Conservation (phyloP, 2,113 vertebrate genomes). For the Astur gentilis region DNA sequence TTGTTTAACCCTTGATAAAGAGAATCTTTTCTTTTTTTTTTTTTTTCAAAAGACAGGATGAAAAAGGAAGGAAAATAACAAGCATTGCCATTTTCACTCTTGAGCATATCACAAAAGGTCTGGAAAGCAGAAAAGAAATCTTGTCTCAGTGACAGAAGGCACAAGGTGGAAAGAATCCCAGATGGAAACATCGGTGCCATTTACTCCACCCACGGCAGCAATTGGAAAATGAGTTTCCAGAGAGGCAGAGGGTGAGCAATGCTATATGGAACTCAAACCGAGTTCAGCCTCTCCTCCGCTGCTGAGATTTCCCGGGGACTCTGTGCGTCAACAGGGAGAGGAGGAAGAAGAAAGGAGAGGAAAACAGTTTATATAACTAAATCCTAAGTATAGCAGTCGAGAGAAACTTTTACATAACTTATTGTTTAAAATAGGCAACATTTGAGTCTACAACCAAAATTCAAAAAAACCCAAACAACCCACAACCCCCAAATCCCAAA, state of each 20-base stretch:
- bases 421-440: background rate
- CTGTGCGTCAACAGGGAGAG: background rate
- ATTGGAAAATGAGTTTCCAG: slow-evolving; percentile 7
- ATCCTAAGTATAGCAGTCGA: slow-evolving; percentile 2
- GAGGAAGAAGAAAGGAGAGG: slow-evolving; percentile 14
- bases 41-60: background rate
- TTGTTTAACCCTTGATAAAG: background rate
- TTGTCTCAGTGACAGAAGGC: slow-evolving; percentile 16
- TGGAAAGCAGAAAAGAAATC: slow-evolving; percentile 1
- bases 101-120: background rate
- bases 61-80: background rate
- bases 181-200: slow-evolving; percentile 13
- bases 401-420: slow-evolving; percentile 21
- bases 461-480: background rate
- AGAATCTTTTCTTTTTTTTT: background rate
- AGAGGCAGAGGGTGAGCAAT: slow-evolving; percentile 8
- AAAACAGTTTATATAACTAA: slow-evolving; percentile 56
- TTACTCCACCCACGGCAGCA: slow-evolving; percentile 5
- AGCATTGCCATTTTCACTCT: background rate
- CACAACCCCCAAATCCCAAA: background rate
- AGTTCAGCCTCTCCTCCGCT: slow-evolving; percentile 5
- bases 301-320: background rate
- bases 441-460: background rate
- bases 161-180: slow-evolving; percentile 27
- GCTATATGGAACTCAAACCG: background rate